phyloP scores from a whole-genome alignment of 1,140 invertebrate genomes.

The Temnothorax curvispinosus region DNA sequence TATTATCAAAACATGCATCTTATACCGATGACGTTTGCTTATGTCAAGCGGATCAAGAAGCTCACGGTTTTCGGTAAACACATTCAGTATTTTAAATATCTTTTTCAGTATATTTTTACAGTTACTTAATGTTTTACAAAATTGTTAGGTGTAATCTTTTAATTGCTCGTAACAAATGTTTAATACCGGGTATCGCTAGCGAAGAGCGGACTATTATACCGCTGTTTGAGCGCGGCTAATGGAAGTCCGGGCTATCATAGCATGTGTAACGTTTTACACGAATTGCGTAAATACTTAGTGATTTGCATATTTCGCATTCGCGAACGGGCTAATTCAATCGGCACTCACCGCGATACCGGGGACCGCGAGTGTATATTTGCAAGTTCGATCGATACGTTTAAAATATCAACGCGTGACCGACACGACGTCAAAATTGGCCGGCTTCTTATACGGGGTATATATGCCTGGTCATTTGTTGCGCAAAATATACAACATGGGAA shows the following conservation, averaged over 20 bases:
- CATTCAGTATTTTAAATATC: background rate
- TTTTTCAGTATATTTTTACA: background rate
- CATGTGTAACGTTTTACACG: conserved; percentile 22
- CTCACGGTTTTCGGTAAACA: background rate
- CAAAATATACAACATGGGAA: background rate
- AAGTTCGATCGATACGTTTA: conserved; percentile 50
- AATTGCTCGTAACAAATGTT: background rate
- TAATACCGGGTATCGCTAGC: background rate
- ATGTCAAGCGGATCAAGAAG: background rate
- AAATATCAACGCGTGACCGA: conserved; percentile 44
- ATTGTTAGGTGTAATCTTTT: background rate
- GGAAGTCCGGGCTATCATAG: background rate
- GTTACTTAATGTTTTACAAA: background rate
- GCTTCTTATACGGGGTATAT: background rate
- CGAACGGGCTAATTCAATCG: conserved; percentile 43
- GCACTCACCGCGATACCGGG: background rate
- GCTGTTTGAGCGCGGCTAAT: background rate
- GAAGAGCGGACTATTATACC: background rate
- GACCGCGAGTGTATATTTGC: conserved; percentile 6
- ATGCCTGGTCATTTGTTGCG: background rate
- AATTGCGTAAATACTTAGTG: conserved; percentile 24
- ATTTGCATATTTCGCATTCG: conserved; percentile 44
- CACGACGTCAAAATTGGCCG: background rate
- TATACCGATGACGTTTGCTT: background rate
- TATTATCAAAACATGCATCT: background rate